Conservation (phyloP, 2,888 invertebrate species). For the Drosophila subsilvestris region DNA sequence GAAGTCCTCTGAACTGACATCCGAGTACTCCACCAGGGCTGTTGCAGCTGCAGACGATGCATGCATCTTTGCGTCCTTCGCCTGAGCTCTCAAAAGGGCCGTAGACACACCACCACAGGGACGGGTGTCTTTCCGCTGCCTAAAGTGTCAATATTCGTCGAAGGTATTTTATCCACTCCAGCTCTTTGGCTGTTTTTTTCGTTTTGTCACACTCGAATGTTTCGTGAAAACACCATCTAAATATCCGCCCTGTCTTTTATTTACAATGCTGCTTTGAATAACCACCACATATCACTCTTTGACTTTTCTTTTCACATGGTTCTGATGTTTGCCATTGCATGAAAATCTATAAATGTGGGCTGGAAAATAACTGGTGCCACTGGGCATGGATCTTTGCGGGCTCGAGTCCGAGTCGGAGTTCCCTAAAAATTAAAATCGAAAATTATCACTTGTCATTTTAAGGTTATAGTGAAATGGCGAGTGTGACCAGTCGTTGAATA, state of each 20-base stretch:
- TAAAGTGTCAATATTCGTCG: neutral
- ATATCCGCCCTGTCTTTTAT: constrained; percentile 44
- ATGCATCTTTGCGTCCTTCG: constrained; percentile 58
- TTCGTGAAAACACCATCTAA: constrained; percentile 2
- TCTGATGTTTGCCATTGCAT: constrained; percentile 25
- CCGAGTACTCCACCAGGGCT: constrained; percentile 90
- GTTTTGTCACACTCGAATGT: neutral
- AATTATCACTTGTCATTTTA: constrained; percentile 81
- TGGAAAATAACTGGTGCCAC: neutral
- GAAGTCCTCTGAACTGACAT: constrained; percentile 95
- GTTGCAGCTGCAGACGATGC: constrained; percentile 65
- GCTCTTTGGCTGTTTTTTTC: constrained; percentile 4
- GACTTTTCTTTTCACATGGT: constrained; percentile 29
- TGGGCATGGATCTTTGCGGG: neutral
- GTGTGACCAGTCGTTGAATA: constrained; percentile 58
- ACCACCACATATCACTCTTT: constrained; percentile 31
- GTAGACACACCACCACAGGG: constrained; percentile 4
- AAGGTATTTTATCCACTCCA: constrained; percentile 5
- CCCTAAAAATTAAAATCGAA: constrained; percentile 69
- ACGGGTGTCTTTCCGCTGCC: neutral
- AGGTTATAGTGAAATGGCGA: constrained; percentile 63
- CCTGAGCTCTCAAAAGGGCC: constrained; percentile 25
- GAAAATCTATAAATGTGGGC: neutral
- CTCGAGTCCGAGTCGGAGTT: constrained; percentile 42
- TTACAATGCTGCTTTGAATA: constrained; percentile 60